Percentiles rank a stretch among this genome's conserved stretches.
Conservation (phyloP, 2,113 vertebrate genomes). For the Ptilonorhynchus violaceus region DNA sequence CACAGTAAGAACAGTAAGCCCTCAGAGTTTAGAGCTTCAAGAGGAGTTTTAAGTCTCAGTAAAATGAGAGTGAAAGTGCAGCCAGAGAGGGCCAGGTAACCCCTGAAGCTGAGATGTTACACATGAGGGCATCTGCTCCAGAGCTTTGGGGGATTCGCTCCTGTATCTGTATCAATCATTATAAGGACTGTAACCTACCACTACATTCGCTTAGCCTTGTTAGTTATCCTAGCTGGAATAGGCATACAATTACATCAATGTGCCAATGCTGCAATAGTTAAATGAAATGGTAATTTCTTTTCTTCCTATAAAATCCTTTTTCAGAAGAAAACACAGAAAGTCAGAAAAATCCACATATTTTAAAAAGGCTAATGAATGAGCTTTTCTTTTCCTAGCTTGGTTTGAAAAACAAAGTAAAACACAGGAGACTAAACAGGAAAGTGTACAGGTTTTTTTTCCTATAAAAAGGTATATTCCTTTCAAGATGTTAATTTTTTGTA, state of each 20-base stretch:
- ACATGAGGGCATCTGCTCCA: background rate
- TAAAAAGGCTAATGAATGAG: background rate
- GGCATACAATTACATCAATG: fast-evolving
- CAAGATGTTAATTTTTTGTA: background rate
- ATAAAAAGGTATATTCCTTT: background rate
- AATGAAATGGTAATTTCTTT: background rate
- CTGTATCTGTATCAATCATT: background rate
- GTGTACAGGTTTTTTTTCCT: background rate
- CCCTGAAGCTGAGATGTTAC: background rate
- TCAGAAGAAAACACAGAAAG: background rate
- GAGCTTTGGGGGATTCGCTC: background rate
- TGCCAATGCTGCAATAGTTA: background rate
- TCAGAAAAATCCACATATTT: background rate
- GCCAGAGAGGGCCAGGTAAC: background rate
- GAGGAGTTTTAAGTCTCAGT: background rate
- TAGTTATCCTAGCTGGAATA: background rate
- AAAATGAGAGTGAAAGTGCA: background rate
- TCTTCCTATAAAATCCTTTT: background rate
- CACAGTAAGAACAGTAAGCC: background rate
- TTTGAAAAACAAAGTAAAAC: background rate
- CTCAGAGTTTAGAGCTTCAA: background rate
- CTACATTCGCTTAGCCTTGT: background rate
- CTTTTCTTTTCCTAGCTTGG: background rate
- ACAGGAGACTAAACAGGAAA: background rate
- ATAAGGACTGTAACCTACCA: background rate